Evolutionary conservation across 2,113 vertebrate species (phyloP).

Genomic region (Origma solitaria): DNA sequence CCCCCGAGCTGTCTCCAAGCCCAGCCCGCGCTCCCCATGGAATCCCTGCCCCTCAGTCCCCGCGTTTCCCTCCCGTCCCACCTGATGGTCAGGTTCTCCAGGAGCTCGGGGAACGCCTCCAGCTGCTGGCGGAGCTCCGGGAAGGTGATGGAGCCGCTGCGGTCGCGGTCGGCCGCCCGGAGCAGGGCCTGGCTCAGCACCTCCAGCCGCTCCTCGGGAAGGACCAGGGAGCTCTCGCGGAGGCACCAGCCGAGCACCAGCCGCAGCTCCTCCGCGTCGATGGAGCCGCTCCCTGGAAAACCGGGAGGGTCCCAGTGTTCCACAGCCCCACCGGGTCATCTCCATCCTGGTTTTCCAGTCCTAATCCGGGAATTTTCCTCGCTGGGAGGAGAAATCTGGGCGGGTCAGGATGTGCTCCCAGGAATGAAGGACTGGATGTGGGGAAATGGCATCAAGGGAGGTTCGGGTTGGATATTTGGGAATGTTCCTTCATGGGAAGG

Average conservation of each 20-base stretch:
- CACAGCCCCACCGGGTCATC: fast-evolving
- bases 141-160: constrained; percentile 87
- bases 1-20: background rate
- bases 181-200: constrained; percentile 83
- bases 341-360: background rate
- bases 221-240: constrained; percentile 81
- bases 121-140: constrained; percentile 84
- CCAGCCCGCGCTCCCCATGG: fast-evolving
- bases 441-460: no score
- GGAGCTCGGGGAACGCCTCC: constrained; percentile 81
- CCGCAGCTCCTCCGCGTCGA: constrained; percentile 81
- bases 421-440: fast-evolving
- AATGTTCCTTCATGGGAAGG: background rate
- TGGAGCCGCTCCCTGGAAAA: constrained; percentile 81
- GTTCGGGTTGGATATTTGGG: background rate
- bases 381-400: background rate
- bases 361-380: background rate
- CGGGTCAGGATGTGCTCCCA: background rate
- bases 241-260: constrained; percentile 81
- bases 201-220: constrained; percentile 82
- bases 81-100: constrained; percentile 93
- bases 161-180: constrained; percentile 81
- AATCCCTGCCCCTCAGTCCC: background rate
- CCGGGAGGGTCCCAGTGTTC: fast-evolving
- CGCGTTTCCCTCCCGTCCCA: constrained; percentile 17